phyloP scores from a whole-genome alignment of 1,140 invertebrate genomes.

The Temnothorax curvispinosus region DNA sequence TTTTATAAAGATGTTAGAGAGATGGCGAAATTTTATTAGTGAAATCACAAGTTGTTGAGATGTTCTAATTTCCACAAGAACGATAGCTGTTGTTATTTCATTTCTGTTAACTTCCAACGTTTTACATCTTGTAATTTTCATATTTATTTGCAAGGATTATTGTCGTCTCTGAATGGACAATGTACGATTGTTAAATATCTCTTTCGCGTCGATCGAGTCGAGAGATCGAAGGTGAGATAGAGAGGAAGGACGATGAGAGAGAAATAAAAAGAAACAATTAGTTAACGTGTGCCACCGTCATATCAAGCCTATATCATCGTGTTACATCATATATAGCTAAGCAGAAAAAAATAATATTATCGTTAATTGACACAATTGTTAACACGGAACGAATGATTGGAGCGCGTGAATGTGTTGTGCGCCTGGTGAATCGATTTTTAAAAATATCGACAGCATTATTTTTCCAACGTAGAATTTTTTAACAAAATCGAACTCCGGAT shows the following conservation, averaged over 20 bases:
- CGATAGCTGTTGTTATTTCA: not conserved
- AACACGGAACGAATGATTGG: conserved; percentile 76
- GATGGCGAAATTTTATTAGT: conserved; percentile 5
- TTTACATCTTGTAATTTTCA: conserved; percentile 13
- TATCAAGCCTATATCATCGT: conserved; percentile 86
- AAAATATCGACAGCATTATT: conserved; percentile 5
- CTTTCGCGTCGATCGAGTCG: conserved; percentile 17
- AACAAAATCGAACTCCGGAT: not conserved
- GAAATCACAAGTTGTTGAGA: not conserved
- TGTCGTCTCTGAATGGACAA: not conserved
- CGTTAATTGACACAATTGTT: conserved; percentile 83
- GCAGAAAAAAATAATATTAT: conserved; percentile 79
- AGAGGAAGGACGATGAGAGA: conserved; percentile 14
- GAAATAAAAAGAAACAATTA: conserved; percentile 66
- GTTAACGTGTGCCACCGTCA: conserved; percentile 81
- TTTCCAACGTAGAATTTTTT: conserved; percentile 15
- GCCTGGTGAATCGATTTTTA: conserved; percentile 23
- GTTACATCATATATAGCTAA: conserved; percentile 81
- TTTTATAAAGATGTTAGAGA: conserved; percentile 29
- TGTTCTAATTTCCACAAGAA: conserved; percentile 11
- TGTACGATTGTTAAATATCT: conserved; percentile 1
- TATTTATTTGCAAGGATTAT: not conserved
- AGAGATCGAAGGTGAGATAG: conserved; percentile 9
- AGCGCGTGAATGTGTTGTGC: conserved; percentile 48
- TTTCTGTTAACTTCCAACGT: not conserved